Base-by-base conservation (phyloP, 1,140 invertebrate species). In the Trichonephila clavata region DNA sequence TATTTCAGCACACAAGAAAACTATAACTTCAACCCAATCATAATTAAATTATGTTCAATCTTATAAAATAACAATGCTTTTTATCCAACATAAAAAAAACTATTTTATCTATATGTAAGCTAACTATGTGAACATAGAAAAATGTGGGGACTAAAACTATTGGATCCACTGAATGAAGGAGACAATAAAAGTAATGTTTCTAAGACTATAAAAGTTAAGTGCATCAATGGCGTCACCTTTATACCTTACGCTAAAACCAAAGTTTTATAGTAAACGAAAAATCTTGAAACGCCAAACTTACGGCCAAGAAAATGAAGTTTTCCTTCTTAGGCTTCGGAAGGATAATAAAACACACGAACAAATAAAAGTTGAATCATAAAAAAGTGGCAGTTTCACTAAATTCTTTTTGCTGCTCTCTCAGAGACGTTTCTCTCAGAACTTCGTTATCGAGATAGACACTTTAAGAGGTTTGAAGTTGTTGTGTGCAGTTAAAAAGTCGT, bases 181-280 rank as follows among this genome's bases (percentile, higher is more conserved):
- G 50, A 63, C 39, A 89, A 50, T 57, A 89, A 77, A 89, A 87
- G 63, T 89, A 89, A 89, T 89, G 61, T 89, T 68, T 24, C 86
- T 63, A 57, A 71, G 86, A 89, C 32, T 71, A 89, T 89, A 89
- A 89, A 87, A 71, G 63, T 89, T 71, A 89, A 89, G 63, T 71
- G 63, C 86, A 59, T 89, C 61, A 68, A 68, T 89, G n/a, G 24
- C 32, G 39, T 71, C 61, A 68, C 32, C 32, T 81, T 90, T 68
- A 81, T 90, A 81, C 71, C 10, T n/a, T 27, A 81, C 57, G 20
- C 8, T 61, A 43, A 59, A 63, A 24, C 86, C 59, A 39, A 90
- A 90, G 89, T 90, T 90, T 90, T 90, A 90, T 81, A 81, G 71
- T 63, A 81, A 60, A 61, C 4, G 43, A 84, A 59, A 57, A 90